Evolutionary conservation across 2,113 vertebrate genomes (phyloP).

Genomic region (Alosa alosa): DNA sequence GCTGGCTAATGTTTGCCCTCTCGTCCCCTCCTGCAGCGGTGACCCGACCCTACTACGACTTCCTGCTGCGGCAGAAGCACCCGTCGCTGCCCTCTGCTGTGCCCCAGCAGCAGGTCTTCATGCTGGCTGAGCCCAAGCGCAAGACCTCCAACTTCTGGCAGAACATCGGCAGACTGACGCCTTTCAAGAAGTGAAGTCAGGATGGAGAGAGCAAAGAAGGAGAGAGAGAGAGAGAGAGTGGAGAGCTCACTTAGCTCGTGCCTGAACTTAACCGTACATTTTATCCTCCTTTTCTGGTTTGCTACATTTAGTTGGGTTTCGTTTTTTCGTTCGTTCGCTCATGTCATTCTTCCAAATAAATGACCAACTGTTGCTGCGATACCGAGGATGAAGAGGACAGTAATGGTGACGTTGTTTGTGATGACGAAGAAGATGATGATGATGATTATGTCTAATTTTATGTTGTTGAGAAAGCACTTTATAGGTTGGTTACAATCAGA

Average conservation of each 20-base stretch:
- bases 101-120: constrained; percentile 89
- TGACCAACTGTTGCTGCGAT: not conserved
- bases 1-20: not conserved
- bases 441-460: constrained; percentile 38
- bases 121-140: constrained; percentile 90
- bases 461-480: constrained; percentile 77
- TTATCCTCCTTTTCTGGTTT: constrained; percentile 51
- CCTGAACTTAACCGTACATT: constrained; percentile 54
- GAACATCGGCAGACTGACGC: constrained; percentile 89
- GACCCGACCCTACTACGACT: constrained; percentile 87
- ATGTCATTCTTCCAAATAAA: constrained; percentile 50
- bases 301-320: constrained; percentile 41
- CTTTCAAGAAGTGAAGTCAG: constrained; percentile 83
- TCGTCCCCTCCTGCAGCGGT: constrained; percentile 61
- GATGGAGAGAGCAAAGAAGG: not conserved
- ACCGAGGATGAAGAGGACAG: not conserved
- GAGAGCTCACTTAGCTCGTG: constrained; percentile 56
- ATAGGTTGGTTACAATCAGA: constrained; percentile 69
- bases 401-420: not conserved
- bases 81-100: constrained; percentile 78
- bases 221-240: not conserved
- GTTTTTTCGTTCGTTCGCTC: constrained; percentile 42
- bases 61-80: constrained; percentile 88
- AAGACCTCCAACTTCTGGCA: constrained; percentile 97
- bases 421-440: constrained; percentile 54